phyloP scores from a whole-genome alignment of 2,888 invertebrate species.

The Syritta pipiens region DNA sequence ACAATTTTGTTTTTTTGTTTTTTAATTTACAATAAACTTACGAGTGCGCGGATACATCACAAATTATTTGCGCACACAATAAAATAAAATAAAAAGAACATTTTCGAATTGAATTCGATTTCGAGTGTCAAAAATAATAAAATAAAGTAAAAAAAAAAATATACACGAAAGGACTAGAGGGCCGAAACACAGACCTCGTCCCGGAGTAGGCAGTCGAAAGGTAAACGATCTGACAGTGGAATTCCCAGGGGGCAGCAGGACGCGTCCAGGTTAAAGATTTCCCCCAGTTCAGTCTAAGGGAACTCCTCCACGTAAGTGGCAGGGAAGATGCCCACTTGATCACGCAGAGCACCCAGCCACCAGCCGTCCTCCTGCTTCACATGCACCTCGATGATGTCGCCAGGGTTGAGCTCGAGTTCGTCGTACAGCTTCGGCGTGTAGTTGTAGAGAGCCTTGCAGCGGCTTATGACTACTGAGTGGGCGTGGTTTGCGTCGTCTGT shows the following conservation, averaged over 20 bases:
- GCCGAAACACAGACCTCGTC: slow-evolving; percentile 20
- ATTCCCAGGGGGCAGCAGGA: slow-evolving; percentile 28
- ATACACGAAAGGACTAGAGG: slow-evolving; percentile 21
- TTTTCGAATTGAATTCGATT: slow-evolving; percentile 61
- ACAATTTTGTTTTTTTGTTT: too few relatives aligned
- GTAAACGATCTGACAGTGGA: slow-evolving; percentile 14
- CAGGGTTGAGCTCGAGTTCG: slow-evolving; percentile 88
- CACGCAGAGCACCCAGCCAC: slow-evolving; percentile 93
- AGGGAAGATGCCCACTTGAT: slow-evolving; percentile 93
- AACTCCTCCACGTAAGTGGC: slow-evolving; percentile 96
- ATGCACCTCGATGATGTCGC: slow-evolving; percentile 92
- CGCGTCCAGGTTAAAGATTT: slow-evolving; percentile 4
- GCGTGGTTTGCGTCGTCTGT: slow-evolving; percentile 35
- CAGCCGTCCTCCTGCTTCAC: slow-evolving; percentile 95
- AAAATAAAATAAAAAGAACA: slow-evolving; percentile 12
- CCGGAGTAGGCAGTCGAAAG: slow-evolving; percentile 48
- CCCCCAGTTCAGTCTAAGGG: slow-evolving; percentile 71
- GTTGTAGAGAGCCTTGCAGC: slow-evolving; percentile 91
- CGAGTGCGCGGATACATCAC: slow-evolving; percentile 46
- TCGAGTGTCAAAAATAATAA: slow-evolving; percentile 32
- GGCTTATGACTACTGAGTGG: slow-evolving; percentile 80
- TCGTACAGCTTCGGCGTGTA: slow-evolving; percentile 93
- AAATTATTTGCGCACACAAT: slow-evolving; percentile 26
- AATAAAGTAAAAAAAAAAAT: slow-evolving; percentile 25
- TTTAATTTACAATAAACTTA: slow-evolving; percentile 32